These are phyloP conservation scores for Anoura caudifer DNA, from an alignment of 2,113 vertebrate genomes.

Conservation along the genomic window DNA sequence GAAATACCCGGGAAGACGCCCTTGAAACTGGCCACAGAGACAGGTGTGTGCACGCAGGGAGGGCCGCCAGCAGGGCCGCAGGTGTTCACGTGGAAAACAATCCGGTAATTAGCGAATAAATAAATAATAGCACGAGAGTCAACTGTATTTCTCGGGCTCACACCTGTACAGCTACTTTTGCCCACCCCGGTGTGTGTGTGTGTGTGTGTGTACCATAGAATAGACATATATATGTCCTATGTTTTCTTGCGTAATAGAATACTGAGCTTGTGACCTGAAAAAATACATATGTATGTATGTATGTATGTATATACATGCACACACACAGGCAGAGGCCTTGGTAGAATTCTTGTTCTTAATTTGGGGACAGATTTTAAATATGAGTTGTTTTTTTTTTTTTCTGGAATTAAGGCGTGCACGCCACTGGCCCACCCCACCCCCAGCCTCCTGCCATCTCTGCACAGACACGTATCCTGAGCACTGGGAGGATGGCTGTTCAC, in stretches of 20 bases:
- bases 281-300: background rate
- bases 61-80: too few relatives aligned
- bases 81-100: too few relatives aligned
- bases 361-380: background rate
- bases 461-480: accelerated
- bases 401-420: background rate
- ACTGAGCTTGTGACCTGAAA: background rate
- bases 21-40: too few relatives aligned
- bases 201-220: too few relatives aligned
- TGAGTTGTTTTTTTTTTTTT: background rate
- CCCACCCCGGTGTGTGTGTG: too few relatives aligned
- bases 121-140: too few relatives aligned
- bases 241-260: background rate
- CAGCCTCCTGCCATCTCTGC: background rate
- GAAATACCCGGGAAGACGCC: too few relatives aligned
- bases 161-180: accelerated
- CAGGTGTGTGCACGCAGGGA: too few relatives aligned
- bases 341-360: slow-evolving; percentile 3
- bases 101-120: too few relatives aligned
- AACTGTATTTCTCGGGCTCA: too few relatives aligned
- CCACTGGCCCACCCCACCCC: accelerated
- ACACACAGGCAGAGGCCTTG: background rate
- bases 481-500: background rate
- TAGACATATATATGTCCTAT: too few relatives aligned
- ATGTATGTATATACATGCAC: background rate